Percentiles rank a stretch among this genome's conserved stretches.
Conservation (phyloP, 2,888 invertebrate species). For the Chymomyza amoena region DNA sequence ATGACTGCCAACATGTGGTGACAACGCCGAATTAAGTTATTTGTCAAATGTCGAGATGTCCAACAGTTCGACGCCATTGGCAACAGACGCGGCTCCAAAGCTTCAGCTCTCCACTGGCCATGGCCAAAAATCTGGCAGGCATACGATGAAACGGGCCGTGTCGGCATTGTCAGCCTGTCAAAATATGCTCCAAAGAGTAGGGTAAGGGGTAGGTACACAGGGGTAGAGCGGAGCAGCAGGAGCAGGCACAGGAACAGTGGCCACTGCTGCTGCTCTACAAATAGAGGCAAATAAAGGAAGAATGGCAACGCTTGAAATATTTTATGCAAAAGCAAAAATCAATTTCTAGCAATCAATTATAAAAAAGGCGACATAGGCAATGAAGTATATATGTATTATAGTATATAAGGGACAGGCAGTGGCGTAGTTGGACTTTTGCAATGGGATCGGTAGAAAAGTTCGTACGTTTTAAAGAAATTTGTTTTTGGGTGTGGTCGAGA, state of each 20-base stretch:
- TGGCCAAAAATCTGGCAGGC: background rate
- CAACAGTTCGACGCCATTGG: conserved; percentile 10
- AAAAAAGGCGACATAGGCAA: conserved; percentile 49
- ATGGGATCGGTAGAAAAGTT: too few species aligned
- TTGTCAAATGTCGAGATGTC: conserved; percentile 63
- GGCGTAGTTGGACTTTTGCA: too few species aligned
- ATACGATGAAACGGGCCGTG: background rate
- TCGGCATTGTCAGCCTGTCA: background rate
- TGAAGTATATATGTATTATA: conserved; percentile 14
- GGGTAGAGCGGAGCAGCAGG: too few species aligned
- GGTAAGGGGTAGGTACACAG: background rate
- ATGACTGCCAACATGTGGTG: conserved; percentile 60
- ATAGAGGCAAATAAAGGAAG: conserved; percentile 4
- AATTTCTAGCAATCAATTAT: conserved; percentile 70
- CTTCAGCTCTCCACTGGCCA: background rate
- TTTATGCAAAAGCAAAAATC: conserved; percentile 69
- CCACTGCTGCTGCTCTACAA: conserved; percentile 3
- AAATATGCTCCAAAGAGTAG: background rate
- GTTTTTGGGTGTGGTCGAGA: too few species aligned
- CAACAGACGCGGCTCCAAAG: conserved; percentile 21
- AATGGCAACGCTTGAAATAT: conserved; percentile 38
- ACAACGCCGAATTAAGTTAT: conserved; percentile 68
- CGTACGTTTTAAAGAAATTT: too few species aligned
- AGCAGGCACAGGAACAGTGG: background rate
- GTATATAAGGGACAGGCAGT: background rate